These are phyloP conservation scores for Mythimna ferrago DNA, from an alignment of 2,888 invertebrate species.

Conservation along the genomic window DNA sequence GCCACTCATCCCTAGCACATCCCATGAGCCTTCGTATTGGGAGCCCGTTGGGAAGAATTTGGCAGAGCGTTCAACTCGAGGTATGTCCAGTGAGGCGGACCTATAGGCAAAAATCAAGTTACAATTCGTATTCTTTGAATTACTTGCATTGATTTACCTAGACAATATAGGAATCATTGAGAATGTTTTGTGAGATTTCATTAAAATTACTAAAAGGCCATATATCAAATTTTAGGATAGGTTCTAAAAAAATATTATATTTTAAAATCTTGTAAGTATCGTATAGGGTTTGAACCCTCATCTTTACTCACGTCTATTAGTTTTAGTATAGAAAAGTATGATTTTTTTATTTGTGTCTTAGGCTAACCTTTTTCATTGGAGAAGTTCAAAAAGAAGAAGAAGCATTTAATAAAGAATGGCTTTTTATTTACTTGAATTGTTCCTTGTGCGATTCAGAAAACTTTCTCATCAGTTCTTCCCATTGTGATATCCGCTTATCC, in stretches of 20 bases:
- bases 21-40: conserved; percentile 91
- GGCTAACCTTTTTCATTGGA: not conserved
- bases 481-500: conserved; percentile 79
- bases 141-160: not conserved
- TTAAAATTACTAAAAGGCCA: not conserved
- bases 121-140: not conserved
- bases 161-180: not conserved
- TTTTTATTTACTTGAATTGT: conserved; percentile 78
- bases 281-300: no score
- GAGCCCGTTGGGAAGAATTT: conserved; percentile 90
- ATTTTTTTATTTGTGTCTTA: no score
- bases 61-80: conserved; percentile 74
- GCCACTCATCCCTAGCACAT: conserved; percentile 91
- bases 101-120: conserved; percentile 61
- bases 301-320: no score
- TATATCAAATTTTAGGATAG: no score
- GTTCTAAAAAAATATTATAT: no score
- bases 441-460: conserved; percentile 81
- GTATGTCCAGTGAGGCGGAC: conserved; percentile 77
- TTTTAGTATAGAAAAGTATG: no score
- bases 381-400: not conserved
- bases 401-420: not conserved
- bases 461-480: conserved; percentile 85
- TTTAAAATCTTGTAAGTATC: no score
- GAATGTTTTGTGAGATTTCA: not conserved